Evolutionary conservation across 2,888 invertebrate species (phyloP).

Genomic region (Leucozona laternaria): DNA sequence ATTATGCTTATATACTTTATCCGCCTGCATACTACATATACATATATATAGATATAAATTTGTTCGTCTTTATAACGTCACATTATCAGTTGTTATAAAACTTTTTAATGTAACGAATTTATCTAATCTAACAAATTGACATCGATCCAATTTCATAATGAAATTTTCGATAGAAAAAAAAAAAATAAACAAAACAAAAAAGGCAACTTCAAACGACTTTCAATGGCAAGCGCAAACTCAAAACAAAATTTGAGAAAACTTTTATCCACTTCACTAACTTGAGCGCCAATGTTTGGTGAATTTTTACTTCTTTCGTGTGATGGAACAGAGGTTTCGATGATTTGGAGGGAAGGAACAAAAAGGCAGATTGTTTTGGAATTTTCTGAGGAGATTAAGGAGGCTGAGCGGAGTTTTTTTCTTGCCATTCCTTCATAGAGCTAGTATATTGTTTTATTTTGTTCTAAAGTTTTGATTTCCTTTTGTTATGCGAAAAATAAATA

Average conservation of each 20-base stretch:
- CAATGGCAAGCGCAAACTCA: constrained; percentile 76
- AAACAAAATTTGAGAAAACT: constrained; percentile 80
- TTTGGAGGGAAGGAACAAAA: background rate
- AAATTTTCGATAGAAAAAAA: constrained; percentile 79
- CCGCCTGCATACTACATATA: no score
- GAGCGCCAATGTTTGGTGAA: constrained; percentile 77
- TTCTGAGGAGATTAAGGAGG: background rate
- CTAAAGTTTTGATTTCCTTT: background rate
- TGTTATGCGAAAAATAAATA: background rate
- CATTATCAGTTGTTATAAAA: constrained; percentile 48
- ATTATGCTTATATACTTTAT: no score
- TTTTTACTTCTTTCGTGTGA: background rate
- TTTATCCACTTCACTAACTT: constrained; percentile 81
- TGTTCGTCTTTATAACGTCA: background rate
- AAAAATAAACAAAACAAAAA: constrained; percentile 58
- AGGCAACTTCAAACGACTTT: constrained; percentile 52
- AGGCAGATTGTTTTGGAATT: background rate
- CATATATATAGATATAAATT: background rate
- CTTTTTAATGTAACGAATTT: constrained; percentile 76
- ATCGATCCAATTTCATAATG: constrained; percentile 83
- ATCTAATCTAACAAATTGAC: constrained; percentile 81
- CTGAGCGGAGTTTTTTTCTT: background rate
- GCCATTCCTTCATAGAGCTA: background rate
- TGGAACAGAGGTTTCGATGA: background rate
- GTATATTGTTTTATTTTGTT: background rate